Conservation (phyloP, 1,140 invertebrate species). For the Cydia pomonella region DNA sequence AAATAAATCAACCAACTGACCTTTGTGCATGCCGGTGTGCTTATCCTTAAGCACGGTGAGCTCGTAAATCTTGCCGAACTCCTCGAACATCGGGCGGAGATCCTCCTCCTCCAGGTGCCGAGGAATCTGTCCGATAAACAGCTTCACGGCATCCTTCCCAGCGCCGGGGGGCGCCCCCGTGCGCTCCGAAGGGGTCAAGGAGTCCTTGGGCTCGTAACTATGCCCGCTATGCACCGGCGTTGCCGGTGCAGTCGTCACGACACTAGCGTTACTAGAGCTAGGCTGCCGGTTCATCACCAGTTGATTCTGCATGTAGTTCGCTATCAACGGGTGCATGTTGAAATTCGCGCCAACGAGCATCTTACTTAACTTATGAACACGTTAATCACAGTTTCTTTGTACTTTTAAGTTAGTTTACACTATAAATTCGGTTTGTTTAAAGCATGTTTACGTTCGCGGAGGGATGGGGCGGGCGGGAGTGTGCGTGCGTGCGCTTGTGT, state of each 20-base stretch:
- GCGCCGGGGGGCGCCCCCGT: conserved; percentile 73
- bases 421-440: conserved; percentile 79
- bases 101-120: conserved; percentile 94
- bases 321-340: conserved; percentile 60
- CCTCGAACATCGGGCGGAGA: conserved; percentile 94
- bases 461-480: conserved; percentile 54
- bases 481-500: conserved; percentile 66
- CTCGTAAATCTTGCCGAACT: conserved; percentile 96
- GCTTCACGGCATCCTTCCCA: conserved; percentile 86
- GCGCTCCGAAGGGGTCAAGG: conserved; percentile 63
- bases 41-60: conserved; percentile 96
- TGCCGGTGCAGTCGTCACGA: conserved; percentile 53
- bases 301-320: conserved; percentile 58
- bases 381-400: conserved; percentile 72
- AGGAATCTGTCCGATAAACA: conserved; percentile 97
- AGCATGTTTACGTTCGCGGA: conserved; percentile 66
- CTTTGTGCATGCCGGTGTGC: conserved; percentile 96
- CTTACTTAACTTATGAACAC: conserved; percentile 46
- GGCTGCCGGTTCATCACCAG: conserved; percentile 44
- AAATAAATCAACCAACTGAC: conserved; percentile 78
- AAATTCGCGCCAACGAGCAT: conserved; percentile 70
- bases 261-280: conserved; percentile 37
- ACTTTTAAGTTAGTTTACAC: conserved; percentile 64
- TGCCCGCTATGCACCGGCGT: conserved; percentile 60
- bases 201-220: conserved; percentile 41